Evolutionary conservation across 2,888 invertebrate species (phyloP).

Genomic region (Lissocephala sabroskyi): DNA sequence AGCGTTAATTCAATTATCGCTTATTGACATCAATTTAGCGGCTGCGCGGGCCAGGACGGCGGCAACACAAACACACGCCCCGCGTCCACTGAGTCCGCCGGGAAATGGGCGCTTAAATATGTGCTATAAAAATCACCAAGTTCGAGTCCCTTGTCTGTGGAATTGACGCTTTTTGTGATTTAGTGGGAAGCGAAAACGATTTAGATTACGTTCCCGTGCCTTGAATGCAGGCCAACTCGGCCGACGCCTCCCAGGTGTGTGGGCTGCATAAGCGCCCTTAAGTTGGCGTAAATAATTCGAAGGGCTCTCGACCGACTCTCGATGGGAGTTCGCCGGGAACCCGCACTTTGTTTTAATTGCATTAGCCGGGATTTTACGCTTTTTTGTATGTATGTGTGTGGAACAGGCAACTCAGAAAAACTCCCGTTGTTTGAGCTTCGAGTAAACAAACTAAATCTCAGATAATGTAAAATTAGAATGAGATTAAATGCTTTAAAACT

Average conservation of each 20-base stretch:
- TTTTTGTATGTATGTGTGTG: too few relatives aligned
- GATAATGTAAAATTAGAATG: too few relatives aligned
- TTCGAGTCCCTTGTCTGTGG: not conserved
- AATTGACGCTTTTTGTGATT: conserved; percentile 60
- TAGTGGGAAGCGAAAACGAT: conserved; percentile 44
- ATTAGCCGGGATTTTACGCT: conserved; percentile 50
- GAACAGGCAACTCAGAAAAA: too few relatives aligned
- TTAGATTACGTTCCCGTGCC: conserved; percentile 27
- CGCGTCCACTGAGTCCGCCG: not conserved
- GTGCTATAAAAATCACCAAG: conserved; percentile 22
- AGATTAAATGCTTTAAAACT: too few relatives aligned
- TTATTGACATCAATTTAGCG: conserved; percentile 65
- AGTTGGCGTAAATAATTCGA: conserved; percentile 54
- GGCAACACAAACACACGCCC: not conserved
- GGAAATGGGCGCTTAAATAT: conserved; percentile 26
- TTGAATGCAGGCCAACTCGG: conserved; percentile 31
- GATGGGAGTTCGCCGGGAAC: conserved; percentile 26
- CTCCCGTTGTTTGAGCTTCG: too few relatives aligned
- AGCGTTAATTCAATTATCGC: conserved; percentile 66
- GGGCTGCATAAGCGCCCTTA: conserved; percentile 4
- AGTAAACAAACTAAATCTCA: too few relatives aligned
- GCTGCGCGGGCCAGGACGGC: not conserved
- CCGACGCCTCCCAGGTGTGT: not conserved
- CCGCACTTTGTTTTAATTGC: conserved; percentile 43
- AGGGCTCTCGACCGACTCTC: conserved; percentile 24